Evolutionary conservation across 2,888 invertebrate species (phyloP), one percentile per base, ranked within the genome.

Genomic region (Drosophila engyochracea): DNA sequence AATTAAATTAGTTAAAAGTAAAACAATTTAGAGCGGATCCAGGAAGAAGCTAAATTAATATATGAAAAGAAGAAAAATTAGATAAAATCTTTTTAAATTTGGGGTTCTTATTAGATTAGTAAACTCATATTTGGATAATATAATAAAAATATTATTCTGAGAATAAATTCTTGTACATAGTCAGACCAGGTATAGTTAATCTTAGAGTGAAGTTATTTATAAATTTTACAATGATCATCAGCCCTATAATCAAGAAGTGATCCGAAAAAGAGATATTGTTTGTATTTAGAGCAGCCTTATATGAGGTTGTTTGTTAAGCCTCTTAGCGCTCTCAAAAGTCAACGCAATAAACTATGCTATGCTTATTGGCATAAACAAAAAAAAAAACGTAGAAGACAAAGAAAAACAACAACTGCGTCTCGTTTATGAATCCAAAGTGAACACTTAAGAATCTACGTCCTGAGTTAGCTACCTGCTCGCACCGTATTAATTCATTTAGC

Each of bases 401-500:
- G 1, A 4, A 31, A 39, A 22, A 41, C 31, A 54, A 41, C 28
- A 62, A 58, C 47, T 55, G 30, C 33, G 67, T 28, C 61, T 57
- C 70, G 69, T 65, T 80, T 85, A 82, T 85, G 76, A 76, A 78
- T 82, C 81, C 74, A 87, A 85, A 85, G 87, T 85, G 83, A 87
- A 67, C 66, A 53, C 67, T 52, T 49, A 52, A 58, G 54, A 69
- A 69, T 66, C 37, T 72, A 61, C 49, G 30, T 35, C 39, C 52
- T 53, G 49, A 55, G 55, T 53, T 57, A 28, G 76, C 74, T 70
- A 62, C 76, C 65, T 76, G 75, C 47, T 52, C 71, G 67, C 75
- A 76, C 79, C 75, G 70, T 74, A 81, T 85, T 87, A 86, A 85
- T 86, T 86, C 81, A 87, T 86, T 87, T 86, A 85, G 85, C 83